Evolutionary conservation across 1,140 invertebrate species (phyloP), one percentile per base, ranked within the genome.

Genomic region (Musca domestica): DNA sequence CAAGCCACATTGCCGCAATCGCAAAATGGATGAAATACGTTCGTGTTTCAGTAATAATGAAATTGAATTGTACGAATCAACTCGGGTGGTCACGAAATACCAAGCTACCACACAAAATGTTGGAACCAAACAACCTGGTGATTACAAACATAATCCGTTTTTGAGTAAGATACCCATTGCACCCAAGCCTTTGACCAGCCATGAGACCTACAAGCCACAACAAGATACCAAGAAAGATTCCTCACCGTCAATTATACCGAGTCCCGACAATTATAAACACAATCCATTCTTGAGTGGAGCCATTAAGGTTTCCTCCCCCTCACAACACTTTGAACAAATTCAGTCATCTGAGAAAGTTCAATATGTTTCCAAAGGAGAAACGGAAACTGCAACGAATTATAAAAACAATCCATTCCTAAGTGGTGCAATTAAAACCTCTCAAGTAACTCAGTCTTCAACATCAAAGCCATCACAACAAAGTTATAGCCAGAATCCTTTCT

Each of bases 1-100:
- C 71, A 80, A 70, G 5, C 67, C 69, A 0, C 75, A 82, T 67
- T 86, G 85, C 58, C 68, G 68, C n/a, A 61, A 69, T 63, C 67
- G 63, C 15, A 23, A 68, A 25, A 20, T 68, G 47, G 46, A 61
- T 17, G 27, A 63, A 4, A 64, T 68, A 14, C 61, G 58, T 34
- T 20, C 20, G 4, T 68, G 67, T 27, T 68, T 68, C 23, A 46
- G 10, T 7, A 6, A 15, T 48, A 48, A 54, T 51, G 25, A 30
- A 54, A 34, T 68, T 12, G 27, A 54, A 68, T 3, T 47, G 19
- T 10, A 22, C 17, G 4, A 54, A 66, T 48, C 17, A 51, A 19
- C 2, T 3, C 51, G 6, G 7, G 10, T 41, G 12, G 34, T 12
- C 2, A 10, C 34, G 12, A 41, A 41, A 41, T 41, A 41, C 10